Conservation (phyloP, 2,797 vertebrate species). For the Spinibarbus caldwelli region DNA sequence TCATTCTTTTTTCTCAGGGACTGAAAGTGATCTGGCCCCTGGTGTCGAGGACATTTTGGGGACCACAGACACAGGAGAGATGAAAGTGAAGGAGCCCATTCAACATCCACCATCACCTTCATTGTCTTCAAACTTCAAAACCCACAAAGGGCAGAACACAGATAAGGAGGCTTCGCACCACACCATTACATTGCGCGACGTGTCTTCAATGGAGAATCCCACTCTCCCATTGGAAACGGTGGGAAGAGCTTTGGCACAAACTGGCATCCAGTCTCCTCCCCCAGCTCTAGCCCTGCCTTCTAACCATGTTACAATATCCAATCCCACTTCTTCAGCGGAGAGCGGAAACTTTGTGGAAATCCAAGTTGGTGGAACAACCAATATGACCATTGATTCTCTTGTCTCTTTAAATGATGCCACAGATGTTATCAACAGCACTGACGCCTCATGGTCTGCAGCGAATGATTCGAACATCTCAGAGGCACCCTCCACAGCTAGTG, state of each 20-base stretch:
- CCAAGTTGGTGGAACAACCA: slow-evolving; percentile 14
- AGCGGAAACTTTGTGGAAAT: slow-evolving; percentile 35
- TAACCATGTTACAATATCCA: slow-evolving; percentile 23
- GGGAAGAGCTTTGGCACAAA: slow-evolving; percentile 28
- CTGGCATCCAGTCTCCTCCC: slow-evolving; percentile 59
- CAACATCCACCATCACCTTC: slow-evolving; percentile 58
- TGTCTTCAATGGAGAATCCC: slow-evolving; percentile 62
- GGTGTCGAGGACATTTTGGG: slow-evolving; percentile 55
- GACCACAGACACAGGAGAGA: slow-evolving; percentile 68
- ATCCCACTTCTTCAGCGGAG: not conserved
- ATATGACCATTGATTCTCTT: slow-evolving; percentile 5
- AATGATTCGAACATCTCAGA: slow-evolving; percentile 75
- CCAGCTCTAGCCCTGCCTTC: slow-evolving; percentile 61
- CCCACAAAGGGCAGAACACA: slow-evolving; percentile 62
- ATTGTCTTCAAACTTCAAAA: slow-evolving; percentile 47
- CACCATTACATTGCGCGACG: slow-evolving; percentile 76
- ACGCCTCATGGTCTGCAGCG: not conserved
- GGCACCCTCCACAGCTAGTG: slow-evolving; percentile 80
- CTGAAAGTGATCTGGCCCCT: slow-evolving; percentile 50
- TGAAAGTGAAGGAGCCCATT: slow-evolving; percentile 74
- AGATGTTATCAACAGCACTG: slow-evolving; percentile 42
- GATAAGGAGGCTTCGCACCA: slow-evolving; percentile 62
- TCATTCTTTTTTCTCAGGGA: slow-evolving; percentile 63
- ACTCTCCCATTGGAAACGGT: slow-evolving; percentile 53
- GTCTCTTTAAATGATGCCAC: slow-evolving; percentile 56